Evolutionary conservation across 2,888 invertebrate genomes (phyloP).

Genomic region (Dicycla oo): DNA sequence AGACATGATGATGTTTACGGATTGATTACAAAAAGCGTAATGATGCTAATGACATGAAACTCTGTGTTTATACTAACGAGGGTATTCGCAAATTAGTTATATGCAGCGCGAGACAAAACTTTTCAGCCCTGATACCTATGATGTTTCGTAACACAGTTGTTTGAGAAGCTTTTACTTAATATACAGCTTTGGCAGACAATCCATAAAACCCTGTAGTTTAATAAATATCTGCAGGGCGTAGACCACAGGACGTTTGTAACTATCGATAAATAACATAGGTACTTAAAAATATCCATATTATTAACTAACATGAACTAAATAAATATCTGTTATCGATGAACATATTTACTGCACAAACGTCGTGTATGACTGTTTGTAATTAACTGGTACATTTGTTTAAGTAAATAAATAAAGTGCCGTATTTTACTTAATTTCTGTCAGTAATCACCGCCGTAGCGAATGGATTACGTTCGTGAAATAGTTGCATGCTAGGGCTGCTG

Average conservation of each 20-base stretch:
- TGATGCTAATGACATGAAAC: too few species aligned
- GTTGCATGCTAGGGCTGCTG: slow-evolving; percentile 56
- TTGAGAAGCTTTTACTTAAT: neutral
- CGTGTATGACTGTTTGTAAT: slow-evolving; percentile 36
- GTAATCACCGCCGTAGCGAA: slow-evolving; percentile 59
- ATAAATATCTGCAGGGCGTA: neutral
- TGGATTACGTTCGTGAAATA: slow-evolving; percentile 35
- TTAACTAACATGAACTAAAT: slow-evolving; percentile 20
- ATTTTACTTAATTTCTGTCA: slow-evolving; percentile 53
- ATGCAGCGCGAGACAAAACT: too few species aligned
- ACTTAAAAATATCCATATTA: neutral
- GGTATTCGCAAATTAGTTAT: too few species aligned
- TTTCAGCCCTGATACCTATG: too few species aligned
- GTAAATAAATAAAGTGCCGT: slow-evolving; percentile 58
- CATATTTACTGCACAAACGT: slow-evolving; percentile 17
- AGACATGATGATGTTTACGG: too few species aligned
- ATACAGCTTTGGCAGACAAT: neutral
- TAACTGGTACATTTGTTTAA: slow-evolving; percentile 53
- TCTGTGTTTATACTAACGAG: too few species aligned
- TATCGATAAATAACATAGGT: slow-evolving; percentile 8
- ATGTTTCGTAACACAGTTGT: neutral
- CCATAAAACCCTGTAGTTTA: neutral
- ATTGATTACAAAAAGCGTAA: too few species aligned
- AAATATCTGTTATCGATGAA: slow-evolving; percentile 26
- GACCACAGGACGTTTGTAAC: slow-evolving; percentile 14